These are phyloP conservation scores for Halocynthia roretzi DNA, from an alignment of 23 tunicate genomes.

Conservation along the genomic window DNA sequence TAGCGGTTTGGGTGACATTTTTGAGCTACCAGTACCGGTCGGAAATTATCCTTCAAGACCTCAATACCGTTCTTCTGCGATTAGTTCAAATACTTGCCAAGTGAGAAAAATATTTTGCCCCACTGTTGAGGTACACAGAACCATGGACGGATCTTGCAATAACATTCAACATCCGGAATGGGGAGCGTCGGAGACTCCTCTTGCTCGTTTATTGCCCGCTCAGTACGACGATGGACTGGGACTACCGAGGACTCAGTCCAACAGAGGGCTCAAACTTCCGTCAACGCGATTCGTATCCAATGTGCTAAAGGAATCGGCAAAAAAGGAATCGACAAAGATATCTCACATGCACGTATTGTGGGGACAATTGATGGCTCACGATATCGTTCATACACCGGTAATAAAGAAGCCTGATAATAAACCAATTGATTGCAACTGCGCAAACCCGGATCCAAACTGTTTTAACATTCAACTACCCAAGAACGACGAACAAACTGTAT, in stretches of 20 bases:
- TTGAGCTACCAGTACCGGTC: too few relatives aligned
- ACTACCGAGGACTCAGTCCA: neutral
- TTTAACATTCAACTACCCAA: slow-evolving; percentile 24
- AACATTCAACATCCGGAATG: neutral
- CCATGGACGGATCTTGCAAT: slow-evolving; percentile 1
- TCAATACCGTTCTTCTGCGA: too few relatives aligned
- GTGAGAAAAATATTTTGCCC: too few relatives aligned
- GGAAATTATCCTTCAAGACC: too few relatives aligned
- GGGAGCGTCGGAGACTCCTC: neutral
- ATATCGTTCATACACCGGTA: slow-evolving; percentile 51
- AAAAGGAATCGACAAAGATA: slow-evolving; percentile 5
- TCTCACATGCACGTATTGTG: slow-evolving; percentile 54
- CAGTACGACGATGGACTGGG: neutral
- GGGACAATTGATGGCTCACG: slow-evolving; percentile 76
- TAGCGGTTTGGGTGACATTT: too few relatives aligned
- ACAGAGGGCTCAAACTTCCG: neutral
- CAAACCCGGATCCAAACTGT: neutral
- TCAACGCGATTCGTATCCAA: neutral
- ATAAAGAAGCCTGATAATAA: slow-evolving; percentile 10
- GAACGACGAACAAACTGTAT: slow-evolving; percentile 35
- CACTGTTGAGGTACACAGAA: too few relatives aligned
- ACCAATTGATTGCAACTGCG: neutral
- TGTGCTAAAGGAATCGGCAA: neutral
- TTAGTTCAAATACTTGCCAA: too few relatives aligned
- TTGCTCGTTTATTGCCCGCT: neutral